Evolutionary conservation across 2,888 invertebrate genomes (phyloP).

Genomic region (Philopedon plagiatum): DNA sequence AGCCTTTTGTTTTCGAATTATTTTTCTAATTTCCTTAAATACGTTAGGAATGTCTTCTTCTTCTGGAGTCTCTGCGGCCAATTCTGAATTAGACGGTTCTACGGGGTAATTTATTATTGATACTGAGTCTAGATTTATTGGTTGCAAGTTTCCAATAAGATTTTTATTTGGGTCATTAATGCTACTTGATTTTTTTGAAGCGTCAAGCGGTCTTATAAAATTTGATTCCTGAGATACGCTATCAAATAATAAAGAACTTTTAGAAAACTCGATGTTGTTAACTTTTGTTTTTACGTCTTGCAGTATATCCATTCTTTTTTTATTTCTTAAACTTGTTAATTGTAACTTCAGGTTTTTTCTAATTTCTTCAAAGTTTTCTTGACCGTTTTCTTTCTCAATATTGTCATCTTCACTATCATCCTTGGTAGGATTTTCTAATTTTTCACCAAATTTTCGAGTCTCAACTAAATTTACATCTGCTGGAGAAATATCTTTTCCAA

Average conservation of each 20-base stretch:
- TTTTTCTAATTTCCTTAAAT: constrained; percentile 55
- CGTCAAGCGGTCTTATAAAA: background rate
- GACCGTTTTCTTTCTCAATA: background rate
- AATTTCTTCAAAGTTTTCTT: constrained; percentile 55
- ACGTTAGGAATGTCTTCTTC: constrained; percentile 48
- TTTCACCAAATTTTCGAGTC: background rate
- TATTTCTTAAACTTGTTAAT: constrained; percentile 56
- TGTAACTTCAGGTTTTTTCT: constrained; percentile 59
- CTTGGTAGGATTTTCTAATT: background rate
- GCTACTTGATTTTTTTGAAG: background rate
- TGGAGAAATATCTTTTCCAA: background rate
- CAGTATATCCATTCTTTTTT: constrained; percentile 55
- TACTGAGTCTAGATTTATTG: background rate
- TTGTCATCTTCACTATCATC: background rate
- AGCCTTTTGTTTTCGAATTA: constrained; percentile 53
- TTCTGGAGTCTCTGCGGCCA: background rate
- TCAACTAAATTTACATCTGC: background rate
- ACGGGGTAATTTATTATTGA: background rate
- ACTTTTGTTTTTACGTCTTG: constrained; percentile 17
- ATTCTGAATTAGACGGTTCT: background rate
- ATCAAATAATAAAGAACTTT: background rate
- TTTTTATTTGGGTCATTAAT: background rate
- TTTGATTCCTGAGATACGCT: background rate
- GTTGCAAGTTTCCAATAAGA: background rate
- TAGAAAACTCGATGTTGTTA: background rate